Base-by-base conservation (phyloP, 92 coral and sea anemone species). In the Epizoanthus ramosus region DNA sequence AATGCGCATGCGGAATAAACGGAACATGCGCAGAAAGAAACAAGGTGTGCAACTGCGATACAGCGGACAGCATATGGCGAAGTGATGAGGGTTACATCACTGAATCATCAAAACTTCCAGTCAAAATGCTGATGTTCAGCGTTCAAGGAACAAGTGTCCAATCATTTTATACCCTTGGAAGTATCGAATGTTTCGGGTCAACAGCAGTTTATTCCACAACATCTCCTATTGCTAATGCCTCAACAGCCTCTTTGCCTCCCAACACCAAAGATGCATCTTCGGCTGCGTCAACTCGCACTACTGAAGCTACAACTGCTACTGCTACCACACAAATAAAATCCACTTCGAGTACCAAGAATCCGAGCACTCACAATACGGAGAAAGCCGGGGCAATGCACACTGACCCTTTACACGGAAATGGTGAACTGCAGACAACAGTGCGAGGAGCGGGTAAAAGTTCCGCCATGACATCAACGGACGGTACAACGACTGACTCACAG, bases 1-100 rank as follows among this genome's bases (percentile, higher is more conserved):
- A 91, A 31, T 93, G 97, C 83, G 93, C 93, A 25, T 93, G 97
- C 79, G 97, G 97, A 50, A 43, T 91, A 52, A 84, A 75, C 63
- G 73, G 84, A 63, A 86, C 97, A 33, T 93, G 97, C 81, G 84
- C 76, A 18, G 87, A 90, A 18, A 77, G 71, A 74, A 85, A 79
- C 73, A 83, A 88, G 41, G 89, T 58, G 43, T 93, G 97, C 66
- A 93, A 93, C 72, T 93, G 97, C 47, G 97, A 93, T 79, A 75
- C 84, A 3, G 71, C 71, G 69, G 92, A 91, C 71, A 70, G 74
- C 28, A 79, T 58, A 12, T 91, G 97, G 97, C 87, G 91, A 25
- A 80, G 56, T 10, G 97, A 93, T 47, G 92, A 79, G 17, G 97
- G 97, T 0, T 93, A 91, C 57, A 79, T 93, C 19, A 86, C 88